A percentile compares a stretch with the other conserved stretches of the same genome.
These are phyloP conservation scores for Rhingia rostrata DNA, from an alignment of 2,888 invertebrate genomes.

Conservation along the genomic window DNA sequence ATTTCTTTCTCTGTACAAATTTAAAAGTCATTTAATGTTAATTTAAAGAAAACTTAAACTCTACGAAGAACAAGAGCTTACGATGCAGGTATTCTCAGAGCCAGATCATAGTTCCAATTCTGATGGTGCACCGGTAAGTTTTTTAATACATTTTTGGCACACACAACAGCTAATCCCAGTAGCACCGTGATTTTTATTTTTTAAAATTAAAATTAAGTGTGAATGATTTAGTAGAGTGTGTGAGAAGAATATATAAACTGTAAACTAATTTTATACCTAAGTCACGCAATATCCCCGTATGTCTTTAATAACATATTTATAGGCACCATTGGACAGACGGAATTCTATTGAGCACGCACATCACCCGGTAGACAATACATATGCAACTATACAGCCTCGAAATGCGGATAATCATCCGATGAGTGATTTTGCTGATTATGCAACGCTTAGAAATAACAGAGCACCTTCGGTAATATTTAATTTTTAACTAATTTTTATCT, in stretches of 20 bases:
- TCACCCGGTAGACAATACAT: conserved; percentile 82
- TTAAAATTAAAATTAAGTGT: conserved; percentile 13
- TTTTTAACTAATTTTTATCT: conserved; percentile 22
- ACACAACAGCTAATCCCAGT: conserved; percentile 8
- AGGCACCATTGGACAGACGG: conserved; percentile 80
- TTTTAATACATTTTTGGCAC: conserved; percentile 10
- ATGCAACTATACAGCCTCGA: conserved; percentile 83
- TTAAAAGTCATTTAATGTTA: conserved; percentile 46
- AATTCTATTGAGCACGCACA: conserved; percentile 81
- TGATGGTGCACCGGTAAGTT: conserved; percentile 79
- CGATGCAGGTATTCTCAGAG: conserved; percentile 95
- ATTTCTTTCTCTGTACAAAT: conserved; percentile 22
- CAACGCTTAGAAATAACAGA: conserved; percentile 82
- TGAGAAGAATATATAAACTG: neutral
- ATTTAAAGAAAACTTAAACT: conserved; percentile 89
- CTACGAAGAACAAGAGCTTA: conserved; percentile 95
- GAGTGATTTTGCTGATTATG: conserved; percentile 82
- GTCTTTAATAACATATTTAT: conserved; percentile 59
- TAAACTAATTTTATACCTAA: conserved; percentile 44
- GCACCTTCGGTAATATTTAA: conserved; percentile 80
- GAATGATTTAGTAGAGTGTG: conserved; percentile 12
- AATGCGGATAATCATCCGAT: conserved; percentile 79
- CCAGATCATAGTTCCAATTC: conserved; percentile 85
- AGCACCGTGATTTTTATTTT: conserved; percentile 45
- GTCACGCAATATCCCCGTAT: conserved; percentile 26